Percentiles rank a stretch among this genome's conserved stretches.
Conservation (phyloP, 2,113 vertebrate genomes). For the Merops nubicus region DNA sequence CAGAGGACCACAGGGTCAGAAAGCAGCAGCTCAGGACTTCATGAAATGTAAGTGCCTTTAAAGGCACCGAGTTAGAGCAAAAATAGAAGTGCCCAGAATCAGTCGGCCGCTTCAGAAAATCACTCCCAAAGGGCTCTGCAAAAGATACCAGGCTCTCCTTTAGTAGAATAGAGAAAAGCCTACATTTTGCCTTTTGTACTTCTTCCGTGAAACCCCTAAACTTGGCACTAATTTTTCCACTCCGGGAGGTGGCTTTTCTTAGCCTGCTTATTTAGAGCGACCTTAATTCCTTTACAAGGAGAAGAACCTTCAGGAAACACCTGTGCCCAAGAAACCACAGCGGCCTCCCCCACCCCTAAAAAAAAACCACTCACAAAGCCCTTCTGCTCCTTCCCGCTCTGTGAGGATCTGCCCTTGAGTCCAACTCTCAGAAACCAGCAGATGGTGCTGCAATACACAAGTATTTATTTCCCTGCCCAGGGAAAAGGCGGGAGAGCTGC, state of each 20-base stretch:
- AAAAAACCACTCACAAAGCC: accelerated
- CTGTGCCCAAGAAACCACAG: background rate
- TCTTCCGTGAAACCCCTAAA: background rate
- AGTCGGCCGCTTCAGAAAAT: background rate
- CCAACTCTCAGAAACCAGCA: slow-evolving; percentile 24
- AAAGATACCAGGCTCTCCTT: background rate
- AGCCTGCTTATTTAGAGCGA: background rate
- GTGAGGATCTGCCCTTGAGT: accelerated
- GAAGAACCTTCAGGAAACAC: background rate
- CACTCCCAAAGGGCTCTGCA: background rate
- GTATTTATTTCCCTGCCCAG: background rate
- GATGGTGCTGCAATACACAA: slow-evolving; percentile 71
- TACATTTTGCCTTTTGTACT: background rate
- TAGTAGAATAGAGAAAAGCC: background rate
- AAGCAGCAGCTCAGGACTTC: background rate
- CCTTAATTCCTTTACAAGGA: background rate
- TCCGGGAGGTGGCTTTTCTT: background rate
- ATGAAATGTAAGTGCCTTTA: background rate
- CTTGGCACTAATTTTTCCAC: background rate
- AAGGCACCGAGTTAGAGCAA: background rate
- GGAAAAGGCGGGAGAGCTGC: accelerated
- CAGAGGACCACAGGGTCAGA: background rate
- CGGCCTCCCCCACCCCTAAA: too few species aligned
- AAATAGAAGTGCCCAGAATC: background rate
- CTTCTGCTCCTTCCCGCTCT: background rate